These are phyloP conservation scores for Hassar affinis DNA, from an alignment of 2,113 vertebrate genomes.

Conservation along the genomic window DNA sequence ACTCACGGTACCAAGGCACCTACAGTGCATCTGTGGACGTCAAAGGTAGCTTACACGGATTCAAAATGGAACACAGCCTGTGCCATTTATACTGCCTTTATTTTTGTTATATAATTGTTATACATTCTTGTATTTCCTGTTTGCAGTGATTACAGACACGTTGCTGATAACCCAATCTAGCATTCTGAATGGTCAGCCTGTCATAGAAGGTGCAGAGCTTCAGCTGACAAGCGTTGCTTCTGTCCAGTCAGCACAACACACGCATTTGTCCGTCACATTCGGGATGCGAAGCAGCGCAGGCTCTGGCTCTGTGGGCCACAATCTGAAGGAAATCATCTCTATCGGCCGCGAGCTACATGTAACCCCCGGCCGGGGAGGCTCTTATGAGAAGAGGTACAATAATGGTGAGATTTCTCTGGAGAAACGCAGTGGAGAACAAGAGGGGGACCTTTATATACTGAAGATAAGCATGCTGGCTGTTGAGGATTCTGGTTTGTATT, in stretches of 20 bases:
- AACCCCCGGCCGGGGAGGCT: constrained; percentile 57
- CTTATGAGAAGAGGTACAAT: constrained; percentile 69
- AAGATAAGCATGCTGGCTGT: constrained; percentile 71
- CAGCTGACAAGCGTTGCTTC: constrained; percentile 74
- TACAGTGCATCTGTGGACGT: constrained; percentile 78
- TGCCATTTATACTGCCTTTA: neutral
- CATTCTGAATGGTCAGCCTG: constrained; percentile 65
- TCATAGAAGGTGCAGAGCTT: constrained; percentile 78
- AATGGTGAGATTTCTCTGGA: constrained; percentile 76
- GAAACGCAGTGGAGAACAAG: constrained; percentile 71
- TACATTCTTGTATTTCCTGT: constrained; percentile 26
- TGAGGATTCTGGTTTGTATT: constrained; percentile 77
- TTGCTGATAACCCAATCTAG: constrained; percentile 75
- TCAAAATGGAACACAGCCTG: neutral
- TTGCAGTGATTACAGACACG: constrained; percentile 80
- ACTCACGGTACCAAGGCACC: constrained; percentile 75
- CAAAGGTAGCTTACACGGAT: constrained; percentile 70
- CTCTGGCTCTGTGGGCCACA: constrained; percentile 54
- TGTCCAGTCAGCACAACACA: constrained; percentile 77
- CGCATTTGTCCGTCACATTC: constrained; percentile 82
- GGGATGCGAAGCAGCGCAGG: constrained; percentile 63
- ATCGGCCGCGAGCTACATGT: constrained; percentile 73
- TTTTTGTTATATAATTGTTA: neutral
- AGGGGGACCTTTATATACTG: constrained; percentile 73
- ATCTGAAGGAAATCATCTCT: constrained; percentile 74